Evolutionary conservation across 64 coral and sea anemone species (phyloP).

Genomic region (Pachyseris speciosa): DNA sequence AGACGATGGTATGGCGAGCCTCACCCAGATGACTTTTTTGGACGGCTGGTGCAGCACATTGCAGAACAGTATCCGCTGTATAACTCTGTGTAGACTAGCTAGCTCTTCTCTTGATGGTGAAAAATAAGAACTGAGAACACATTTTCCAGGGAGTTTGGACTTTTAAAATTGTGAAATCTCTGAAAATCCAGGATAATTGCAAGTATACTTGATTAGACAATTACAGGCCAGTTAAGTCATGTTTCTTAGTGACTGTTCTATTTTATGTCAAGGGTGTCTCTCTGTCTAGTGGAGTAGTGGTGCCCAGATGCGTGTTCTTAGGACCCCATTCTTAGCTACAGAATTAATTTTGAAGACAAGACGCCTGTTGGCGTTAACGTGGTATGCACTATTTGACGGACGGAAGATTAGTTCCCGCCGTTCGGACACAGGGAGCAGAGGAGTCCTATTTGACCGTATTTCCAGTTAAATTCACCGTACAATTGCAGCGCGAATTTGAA

Average conservation of each 20-base stretch:
- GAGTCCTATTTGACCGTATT: no score
- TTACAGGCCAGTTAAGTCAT: not conserved
- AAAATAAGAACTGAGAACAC: not conserved
- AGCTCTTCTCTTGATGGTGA: not conserved
- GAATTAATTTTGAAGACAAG: no score
- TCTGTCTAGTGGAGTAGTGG: not conserved
- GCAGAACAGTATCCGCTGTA: not conserved
- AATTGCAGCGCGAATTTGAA: no score
- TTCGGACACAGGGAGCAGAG: no score
- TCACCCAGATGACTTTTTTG: not conserved
- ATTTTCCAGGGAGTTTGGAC: no score
- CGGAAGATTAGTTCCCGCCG: no score
- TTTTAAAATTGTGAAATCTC: no score
- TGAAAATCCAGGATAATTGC: not conserved
- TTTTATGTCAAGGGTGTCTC: not conserved
- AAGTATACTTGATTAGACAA: not conserved
- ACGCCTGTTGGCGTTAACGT: no score
- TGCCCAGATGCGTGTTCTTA: not conserved
- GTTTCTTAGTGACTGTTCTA: not conserved
- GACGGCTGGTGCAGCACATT: not conserved
- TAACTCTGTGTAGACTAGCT: not conserved
- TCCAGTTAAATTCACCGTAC: no score
- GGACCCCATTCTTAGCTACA: not conserved
- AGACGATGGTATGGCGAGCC: conserved; percentile 3
- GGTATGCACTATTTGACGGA: no score